Percentiles rank a stretch among this genome's conserved stretches.
phyloP scores from a whole-genome alignment of 2,888 invertebrate species.

The Phyllotreta cruciferae region DNA sequence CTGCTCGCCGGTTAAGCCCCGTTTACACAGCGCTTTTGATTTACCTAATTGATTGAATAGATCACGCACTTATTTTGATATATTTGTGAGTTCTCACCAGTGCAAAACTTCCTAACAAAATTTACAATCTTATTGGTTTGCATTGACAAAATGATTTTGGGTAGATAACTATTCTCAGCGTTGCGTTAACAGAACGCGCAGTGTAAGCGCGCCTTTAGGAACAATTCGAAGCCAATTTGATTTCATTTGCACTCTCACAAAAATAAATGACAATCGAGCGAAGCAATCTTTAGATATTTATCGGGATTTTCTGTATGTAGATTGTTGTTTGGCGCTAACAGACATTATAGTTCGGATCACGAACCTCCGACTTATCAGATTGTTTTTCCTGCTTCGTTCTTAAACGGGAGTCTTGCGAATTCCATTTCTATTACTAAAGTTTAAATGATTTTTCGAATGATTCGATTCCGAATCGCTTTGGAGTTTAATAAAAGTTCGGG shows the following conservation, averaged over 20 bases:
- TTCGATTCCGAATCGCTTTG: conserved; percentile 9
- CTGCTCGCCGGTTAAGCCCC: conserved; percentile 27
- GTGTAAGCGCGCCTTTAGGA: background rate
- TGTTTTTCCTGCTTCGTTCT: conserved; percentile 28
- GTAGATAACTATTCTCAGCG: too few relatives aligned
- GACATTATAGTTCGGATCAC: conserved; percentile 44
- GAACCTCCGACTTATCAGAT: conserved; percentile 42
- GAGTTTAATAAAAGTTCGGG: conserved; percentile 14
- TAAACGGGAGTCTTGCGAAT: conserved; percentile 36
- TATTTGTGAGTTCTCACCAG: too few relatives aligned
- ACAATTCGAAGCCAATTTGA: conserved; percentile 46
- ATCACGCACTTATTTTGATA: background rate
- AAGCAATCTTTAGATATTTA: conserved; percentile 42
- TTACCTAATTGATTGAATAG: background rate
- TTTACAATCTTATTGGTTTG: too few relatives aligned
- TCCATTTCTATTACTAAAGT: conserved; percentile 33
- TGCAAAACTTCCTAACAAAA: too few relatives aligned
- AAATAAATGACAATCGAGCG: conserved; percentile 42
- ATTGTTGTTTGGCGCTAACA: conserved; percentile 45
- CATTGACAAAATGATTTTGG: too few relatives aligned
- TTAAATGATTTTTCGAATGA: conserved; percentile 22
- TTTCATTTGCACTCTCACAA: conserved; percentile 48
- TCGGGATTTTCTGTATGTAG: conserved; percentile 41
- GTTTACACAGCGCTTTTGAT: background rate
- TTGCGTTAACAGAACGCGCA: too few relatives aligned